A percentile compares a stretch with the other conserved stretches of the same genome.
These are phyloP conservation scores for Acanthopagrus latus DNA, from an alignment of 2,797 vertebrate genomes.

Conservation along the genomic window DNA sequence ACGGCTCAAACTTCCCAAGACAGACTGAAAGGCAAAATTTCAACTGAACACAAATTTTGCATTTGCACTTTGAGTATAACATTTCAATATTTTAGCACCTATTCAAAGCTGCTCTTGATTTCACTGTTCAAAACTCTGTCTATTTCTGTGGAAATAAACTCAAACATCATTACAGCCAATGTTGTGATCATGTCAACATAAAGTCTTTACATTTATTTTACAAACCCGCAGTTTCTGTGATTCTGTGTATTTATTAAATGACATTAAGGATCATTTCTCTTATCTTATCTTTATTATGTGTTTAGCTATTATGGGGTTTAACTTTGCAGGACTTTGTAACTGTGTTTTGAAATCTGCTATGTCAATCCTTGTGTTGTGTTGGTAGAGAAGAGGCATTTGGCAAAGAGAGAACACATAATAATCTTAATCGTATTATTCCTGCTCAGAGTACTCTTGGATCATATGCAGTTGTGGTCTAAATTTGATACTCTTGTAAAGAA, in stretches of 20 bases:
- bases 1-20: constrained; percentile 61
- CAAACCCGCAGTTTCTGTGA: too few relatives aligned
- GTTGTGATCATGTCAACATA: background rate
- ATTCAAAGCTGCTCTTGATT: constrained; percentile 20
- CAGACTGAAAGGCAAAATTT: constrained; percentile 59
- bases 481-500: too few relatives aligned
- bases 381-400: background rate
- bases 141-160: constrained; percentile 5
- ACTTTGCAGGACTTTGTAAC: too few relatives aligned
- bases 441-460: background rate
- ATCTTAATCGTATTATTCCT: background rate
- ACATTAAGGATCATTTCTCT: too few relatives aligned
- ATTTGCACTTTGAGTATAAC: constrained; percentile 59
- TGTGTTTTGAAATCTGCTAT: background rate
- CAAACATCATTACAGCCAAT: background rate
- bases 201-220: too few relatives aligned
- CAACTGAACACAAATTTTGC: constrained; percentile 65
- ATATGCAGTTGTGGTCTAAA: too few relatives aligned
- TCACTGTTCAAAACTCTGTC: background rate
- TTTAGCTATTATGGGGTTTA: too few relatives aligned
- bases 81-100: constrained; percentile 67
- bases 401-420: background rate
- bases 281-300: too few relatives aligned
- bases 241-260: too few relatives aligned
- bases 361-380: background rate